phyloP scores from a whole-genome alignment of 2,888 invertebrate genomes.

The Diploptera punctata region DNA sequence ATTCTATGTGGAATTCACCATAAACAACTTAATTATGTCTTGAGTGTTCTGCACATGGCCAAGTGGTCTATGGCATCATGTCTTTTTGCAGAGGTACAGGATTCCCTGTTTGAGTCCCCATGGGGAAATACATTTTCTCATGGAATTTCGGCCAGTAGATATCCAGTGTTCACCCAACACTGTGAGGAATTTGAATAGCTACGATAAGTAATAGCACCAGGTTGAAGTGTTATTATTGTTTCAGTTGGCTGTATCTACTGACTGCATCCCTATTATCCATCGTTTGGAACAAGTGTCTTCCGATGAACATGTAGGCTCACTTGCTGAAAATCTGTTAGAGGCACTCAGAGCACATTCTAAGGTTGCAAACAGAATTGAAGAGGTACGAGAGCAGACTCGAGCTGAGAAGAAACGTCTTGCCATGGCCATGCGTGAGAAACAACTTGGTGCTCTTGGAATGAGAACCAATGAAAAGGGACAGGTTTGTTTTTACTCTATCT shows the following conservation, averaged over 20 bases:
- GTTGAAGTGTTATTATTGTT: no score
- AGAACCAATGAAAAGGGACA: slow-evolving; percentile 97
- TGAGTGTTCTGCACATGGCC: no score
- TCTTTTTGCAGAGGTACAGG: no score
- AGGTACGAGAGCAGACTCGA: slow-evolving; percentile 91
- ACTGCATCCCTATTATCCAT: slow-evolving; percentile 94
- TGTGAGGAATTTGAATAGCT: no score
- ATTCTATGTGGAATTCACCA: no score
- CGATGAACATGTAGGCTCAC: slow-evolving; percentile 94
- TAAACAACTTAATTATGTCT: no score
- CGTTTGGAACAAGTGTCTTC: slow-evolving; percentile 96
- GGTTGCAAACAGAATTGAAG: slow-evolving; percentile 86
- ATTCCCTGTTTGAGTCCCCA: no score
- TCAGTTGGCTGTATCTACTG: slow-evolving; percentile 82
- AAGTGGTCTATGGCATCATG: no score
- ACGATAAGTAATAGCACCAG: no score
- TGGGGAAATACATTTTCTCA: no score
- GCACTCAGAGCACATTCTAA: slow-evolving; percentile 79
- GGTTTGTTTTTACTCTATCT: slow-evolving; percentile 57
- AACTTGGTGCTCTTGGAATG: slow-evolving; percentile 90
- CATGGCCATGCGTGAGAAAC: slow-evolving; percentile 97
- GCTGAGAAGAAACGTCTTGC: slow-evolving; percentile 97
- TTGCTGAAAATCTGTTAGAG: slow-evolving; percentile 95
- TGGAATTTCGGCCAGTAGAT: no score
- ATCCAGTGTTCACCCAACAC: no score